A percentile compares a stretch with the other conserved stretches of the same genome.
Conservation (phyloP, 2,888 invertebrate genomes). For the Euspilapteryx auroguttella region DNA sequence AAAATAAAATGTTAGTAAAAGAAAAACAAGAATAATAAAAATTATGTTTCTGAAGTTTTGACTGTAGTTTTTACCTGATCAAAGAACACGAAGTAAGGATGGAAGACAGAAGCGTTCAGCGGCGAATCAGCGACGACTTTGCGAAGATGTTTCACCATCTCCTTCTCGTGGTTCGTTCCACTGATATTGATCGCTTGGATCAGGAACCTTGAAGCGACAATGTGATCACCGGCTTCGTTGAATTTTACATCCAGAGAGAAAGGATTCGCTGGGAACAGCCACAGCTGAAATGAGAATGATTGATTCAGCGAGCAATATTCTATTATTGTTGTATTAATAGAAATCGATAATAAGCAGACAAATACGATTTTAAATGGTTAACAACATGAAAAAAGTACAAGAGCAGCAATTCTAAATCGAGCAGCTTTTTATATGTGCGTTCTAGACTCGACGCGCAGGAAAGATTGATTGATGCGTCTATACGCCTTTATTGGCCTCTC, state of each 20-base stretch:
- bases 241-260: constrained; percentile 85
- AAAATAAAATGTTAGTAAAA: constrained; percentile 9
- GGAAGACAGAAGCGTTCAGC: constrained; percentile 88
- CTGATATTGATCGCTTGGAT: constrained; percentile 88
- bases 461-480: too few relatives aligned
- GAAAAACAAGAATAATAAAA: constrained; percentile 3
- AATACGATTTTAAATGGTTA: too few relatives aligned
- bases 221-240: constrained; percentile 71
- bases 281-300: constrained; percentile 54
- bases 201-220: constrained; percentile 81
- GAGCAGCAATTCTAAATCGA: too few relatives aligned
- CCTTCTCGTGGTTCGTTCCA: constrained; percentile 88
- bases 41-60: not conserved
- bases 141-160: constrained; percentile 83
- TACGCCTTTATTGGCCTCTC: too few relatives aligned
- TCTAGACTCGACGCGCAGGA: too few relatives aligned
- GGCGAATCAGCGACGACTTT: constrained; percentile 74
- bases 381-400: too few relatives aligned
- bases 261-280: constrained; percentile 77
- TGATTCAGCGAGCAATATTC: too few relatives aligned
- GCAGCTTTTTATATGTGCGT: too few relatives aligned
- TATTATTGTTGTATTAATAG: too few relatives aligned
- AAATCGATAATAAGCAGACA: too few relatives aligned
- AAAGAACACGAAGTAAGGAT: constrained; percentile 95
- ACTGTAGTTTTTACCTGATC: constrained; percentile 69